These are phyloP conservation scores for Passerculus sandwichensis DNA, from an alignment of 2,797 vertebrate species.

Conservation along the genomic window DNA sequence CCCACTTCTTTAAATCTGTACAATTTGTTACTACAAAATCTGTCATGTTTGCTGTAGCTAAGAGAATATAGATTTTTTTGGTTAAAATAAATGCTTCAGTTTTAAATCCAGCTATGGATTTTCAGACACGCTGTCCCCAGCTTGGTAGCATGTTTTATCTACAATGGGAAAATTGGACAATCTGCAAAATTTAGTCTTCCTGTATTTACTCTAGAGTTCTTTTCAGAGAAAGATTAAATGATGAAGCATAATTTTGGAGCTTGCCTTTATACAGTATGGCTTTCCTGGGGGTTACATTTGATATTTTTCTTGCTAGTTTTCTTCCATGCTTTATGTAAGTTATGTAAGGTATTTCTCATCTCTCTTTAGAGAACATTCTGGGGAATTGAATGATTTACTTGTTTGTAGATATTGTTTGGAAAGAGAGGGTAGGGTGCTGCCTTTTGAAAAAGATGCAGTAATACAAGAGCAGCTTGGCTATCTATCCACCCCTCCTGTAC, in stretches of 20 bases:
- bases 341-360: neutral
- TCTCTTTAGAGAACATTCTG: neutral
- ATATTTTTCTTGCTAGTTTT: neutral
- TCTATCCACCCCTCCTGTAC: neutral
- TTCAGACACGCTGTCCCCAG: neutral
- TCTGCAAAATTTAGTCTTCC: neutral
- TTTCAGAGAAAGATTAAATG: neutral
- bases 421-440: neutral
- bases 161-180: neutral
- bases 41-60: neutral
- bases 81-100: neutral
- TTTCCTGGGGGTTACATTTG: neutral
- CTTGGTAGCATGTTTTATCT: neutral
- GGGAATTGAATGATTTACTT: neutral
- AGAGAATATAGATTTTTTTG: neutral
- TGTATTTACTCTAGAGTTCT: neutral
- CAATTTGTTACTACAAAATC: neutral
- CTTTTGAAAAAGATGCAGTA: neutral
- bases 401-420: neutral
- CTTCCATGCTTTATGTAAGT: neutral
- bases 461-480: neutral
- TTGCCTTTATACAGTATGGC: neutral
- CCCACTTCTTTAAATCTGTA: neutral
- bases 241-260: neutral
- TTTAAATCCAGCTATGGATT: constrained; percentile 9